Evolutionary conservation across 1,140 invertebrate species (phyloP).

Genomic region (Lepidostoma basale): DNA sequence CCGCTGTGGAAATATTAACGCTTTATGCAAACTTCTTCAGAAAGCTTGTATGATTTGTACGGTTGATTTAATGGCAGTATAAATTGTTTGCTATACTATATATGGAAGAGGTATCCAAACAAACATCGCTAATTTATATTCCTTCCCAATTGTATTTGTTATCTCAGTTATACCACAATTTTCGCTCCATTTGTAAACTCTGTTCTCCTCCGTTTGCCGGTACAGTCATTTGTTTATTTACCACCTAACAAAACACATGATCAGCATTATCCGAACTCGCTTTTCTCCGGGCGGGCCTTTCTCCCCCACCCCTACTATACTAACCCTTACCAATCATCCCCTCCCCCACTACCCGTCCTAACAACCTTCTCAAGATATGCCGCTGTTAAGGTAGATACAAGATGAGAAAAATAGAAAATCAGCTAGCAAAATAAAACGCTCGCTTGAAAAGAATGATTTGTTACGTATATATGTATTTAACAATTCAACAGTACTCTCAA

Average conservation of each 20-base stretch:
- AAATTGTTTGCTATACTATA: too few relatives aligned
- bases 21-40: too few relatives aligned
- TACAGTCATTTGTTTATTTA: slow-evolving; percentile 27
- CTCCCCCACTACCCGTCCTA: not conserved
- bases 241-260: slow-evolving; percentile 26
- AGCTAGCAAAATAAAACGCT: not conserved
- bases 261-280: slow-evolving; percentile 27
- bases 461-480: not conserved
- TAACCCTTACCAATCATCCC: slow-evolving; percentile 12
- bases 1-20: too few relatives aligned
- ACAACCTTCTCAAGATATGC: slow-evolving; percentile 35
- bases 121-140: too few relatives aligned
- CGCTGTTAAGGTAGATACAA: slow-evolving; percentile 29
- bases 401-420: not conserved
- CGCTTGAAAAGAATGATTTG: not conserved
- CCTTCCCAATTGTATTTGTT: not conserved
- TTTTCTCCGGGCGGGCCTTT: not conserved
- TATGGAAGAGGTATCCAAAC: too few relatives aligned
- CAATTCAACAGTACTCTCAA: not conserved
- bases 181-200: not conserved
- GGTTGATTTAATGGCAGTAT: too few relatives aligned
- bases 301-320: not conserved
- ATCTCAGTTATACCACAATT: not conserved
- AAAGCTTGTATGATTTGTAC: too few relatives aligned
- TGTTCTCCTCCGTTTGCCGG: not conserved